Evolutionary conservation across 2,888 invertebrate species (phyloP), one percentile per base, ranked within the genome.

Genomic region (Pomacea canaliculata): DNA sequence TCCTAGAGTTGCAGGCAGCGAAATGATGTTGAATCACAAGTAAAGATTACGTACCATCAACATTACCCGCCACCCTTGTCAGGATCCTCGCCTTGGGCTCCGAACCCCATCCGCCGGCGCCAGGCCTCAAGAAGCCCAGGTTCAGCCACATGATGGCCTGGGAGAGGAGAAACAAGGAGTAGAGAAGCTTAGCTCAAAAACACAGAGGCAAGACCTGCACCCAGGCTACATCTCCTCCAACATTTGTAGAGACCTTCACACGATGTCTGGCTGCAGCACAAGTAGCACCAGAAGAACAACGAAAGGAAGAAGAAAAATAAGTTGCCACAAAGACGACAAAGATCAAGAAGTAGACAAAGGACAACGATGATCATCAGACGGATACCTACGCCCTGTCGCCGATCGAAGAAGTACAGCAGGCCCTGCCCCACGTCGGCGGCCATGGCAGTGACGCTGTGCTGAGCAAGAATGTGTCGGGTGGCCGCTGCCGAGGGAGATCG

Each of bases 381-480:
- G 7, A 10, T 12, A 70, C 37, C n/a, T 60, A 73, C 73, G 7
- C 60, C 56, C 18, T 68, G 46, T 12, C 51, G 37, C 12, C 73
- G 37, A 23, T 73, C 68, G 48, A 67, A 73, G n/a, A 68, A 73
- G 23, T 73, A 73, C n/a, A 73, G 46, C 2, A 60, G 8, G 7
- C 46, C 66, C 27, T 73, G 19, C 16, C 10, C 4, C 37, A 73
- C 73, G 60, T 73, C 68, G 16, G 60, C 73, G n/a, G 68, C 68
- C 12, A 73, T 60, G 37, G 73, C 73, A 0, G 68, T 73, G 46
- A 73, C 48, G 60, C 67, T 60, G 68, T 67, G 67, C 59, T 56
- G 73, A 51, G 59, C 46, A 59, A 67, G 10, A 59, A 73, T 68
- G 63, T 5, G 63, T 7, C 23, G 27, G 60, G 60, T 18, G n/a